Percentiles rank a stretch among this genome's conserved stretches.
Conservation (phyloP, 2,888 invertebrate species). For the Cybosia mesomella region DNA sequence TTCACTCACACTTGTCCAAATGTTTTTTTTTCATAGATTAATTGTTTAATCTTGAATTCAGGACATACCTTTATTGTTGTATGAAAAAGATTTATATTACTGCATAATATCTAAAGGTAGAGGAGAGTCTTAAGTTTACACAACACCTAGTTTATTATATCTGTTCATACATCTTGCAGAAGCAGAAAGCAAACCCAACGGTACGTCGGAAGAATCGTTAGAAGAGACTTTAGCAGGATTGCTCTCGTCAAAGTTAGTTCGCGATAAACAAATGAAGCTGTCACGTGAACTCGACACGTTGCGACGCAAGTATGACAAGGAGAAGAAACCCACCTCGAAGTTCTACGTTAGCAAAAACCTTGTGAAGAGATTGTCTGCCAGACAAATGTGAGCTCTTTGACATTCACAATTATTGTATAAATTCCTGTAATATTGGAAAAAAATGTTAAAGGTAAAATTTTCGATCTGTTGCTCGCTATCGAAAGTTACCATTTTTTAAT, state of each 20-base stretch:
- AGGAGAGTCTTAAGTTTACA: no score
- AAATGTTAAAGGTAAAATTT: no score
- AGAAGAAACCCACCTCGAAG: constrained; percentile 90
- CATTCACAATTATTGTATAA: background rate
- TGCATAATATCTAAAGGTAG: no score
- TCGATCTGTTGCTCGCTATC: no score
- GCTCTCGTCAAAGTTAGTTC: constrained; percentile 93
- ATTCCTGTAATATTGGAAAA: background rate
- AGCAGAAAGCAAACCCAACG: constrained; percentile 63
- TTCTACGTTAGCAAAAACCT: constrained; percentile 87
- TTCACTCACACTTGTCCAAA: no score
- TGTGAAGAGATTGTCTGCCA: constrained; percentile 62
- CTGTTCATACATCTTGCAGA: constrained; percentile 47
- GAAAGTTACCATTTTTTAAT: no score
- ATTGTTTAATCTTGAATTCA: no score
- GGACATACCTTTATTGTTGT: no score
- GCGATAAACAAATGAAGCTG: constrained; percentile 93
- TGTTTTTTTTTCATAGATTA: no score
- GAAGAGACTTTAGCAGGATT: constrained; percentile 94
- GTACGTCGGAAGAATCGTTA: constrained; percentile 87
- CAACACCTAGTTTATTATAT: background rate
- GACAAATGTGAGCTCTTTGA: constrained; percentile 58
- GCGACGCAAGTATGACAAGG: constrained; percentile 93
- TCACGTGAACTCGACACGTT: constrained; percentile 95
- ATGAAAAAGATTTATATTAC: no score